These are phyloP conservation scores for Triplophysa yarkandensis DNA, from an alignment of 2,797 vertebrate species.

Conservation along the genomic window DNA sequence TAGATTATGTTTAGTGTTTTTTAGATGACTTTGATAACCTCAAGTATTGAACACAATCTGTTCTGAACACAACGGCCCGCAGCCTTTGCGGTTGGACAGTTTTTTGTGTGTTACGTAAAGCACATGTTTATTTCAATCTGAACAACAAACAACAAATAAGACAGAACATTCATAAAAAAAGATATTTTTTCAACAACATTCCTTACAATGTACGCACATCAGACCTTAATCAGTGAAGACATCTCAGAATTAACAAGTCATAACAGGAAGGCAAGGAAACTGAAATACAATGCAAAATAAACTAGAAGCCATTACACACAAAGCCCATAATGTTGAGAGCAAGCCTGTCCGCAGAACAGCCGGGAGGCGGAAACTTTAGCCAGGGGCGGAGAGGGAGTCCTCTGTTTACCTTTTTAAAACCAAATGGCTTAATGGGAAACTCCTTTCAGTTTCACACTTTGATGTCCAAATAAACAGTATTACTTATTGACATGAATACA, in stretches of 20 bases:
- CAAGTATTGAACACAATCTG: conserved; percentile 37
- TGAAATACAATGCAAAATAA: conserved; percentile 67
- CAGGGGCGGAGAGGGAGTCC: conserved; percentile 43
- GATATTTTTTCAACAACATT: conserved; percentile 1
- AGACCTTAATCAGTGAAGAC: conserved; percentile 62
- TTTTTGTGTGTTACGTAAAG: not conserved
- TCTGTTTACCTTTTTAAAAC: conserved; percentile 63
- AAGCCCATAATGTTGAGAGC: conserved; percentile 59
- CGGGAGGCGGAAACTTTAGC: conserved; percentile 60
- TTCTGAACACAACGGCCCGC: conserved; percentile 5
- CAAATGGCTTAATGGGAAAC: conserved; percentile 55
- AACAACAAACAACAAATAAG: not conserved
- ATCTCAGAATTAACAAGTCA: conserved; percentile 65
- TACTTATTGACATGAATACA: not conserved
- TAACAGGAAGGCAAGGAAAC: conserved; percentile 70
- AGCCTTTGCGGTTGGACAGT: conserved; percentile 3
- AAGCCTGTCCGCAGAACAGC: conserved; percentile 57
- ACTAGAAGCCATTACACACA: conserved; percentile 67
- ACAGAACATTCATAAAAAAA: not conserved
- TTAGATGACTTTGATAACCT: conserved; percentile 65
- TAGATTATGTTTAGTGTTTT: conserved; percentile 4
- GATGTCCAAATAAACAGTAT: not conserved
- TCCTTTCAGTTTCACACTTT: conserved; percentile 46
- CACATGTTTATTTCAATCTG: not conserved
- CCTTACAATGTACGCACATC: not conserved